Evolutionary conservation across 2,797 vertebrate genomes (phyloP).

Genomic region (Smutsia temminckii): DNA sequence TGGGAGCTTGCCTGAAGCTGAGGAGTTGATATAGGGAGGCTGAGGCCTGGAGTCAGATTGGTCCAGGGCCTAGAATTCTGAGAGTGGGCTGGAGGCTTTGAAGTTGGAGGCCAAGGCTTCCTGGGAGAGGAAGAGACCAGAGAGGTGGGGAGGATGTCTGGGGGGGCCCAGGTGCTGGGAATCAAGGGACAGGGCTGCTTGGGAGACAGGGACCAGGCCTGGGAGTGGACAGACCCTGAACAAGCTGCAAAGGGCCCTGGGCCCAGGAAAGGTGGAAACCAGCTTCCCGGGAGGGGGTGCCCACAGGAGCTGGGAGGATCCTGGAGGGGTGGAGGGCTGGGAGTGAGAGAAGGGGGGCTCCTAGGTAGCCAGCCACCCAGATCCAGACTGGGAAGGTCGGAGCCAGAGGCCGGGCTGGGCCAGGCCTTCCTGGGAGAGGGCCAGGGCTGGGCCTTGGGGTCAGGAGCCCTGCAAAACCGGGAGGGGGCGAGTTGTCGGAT

Average conservation of each 20-base stretch:
- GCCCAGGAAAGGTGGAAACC: slow-evolving; percentile 58
- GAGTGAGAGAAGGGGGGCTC: not conserved
- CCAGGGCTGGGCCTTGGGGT: slow-evolving; percentile 54
- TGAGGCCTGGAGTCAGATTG: slow-evolving; percentile 37
- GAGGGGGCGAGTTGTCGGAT: not conserved
- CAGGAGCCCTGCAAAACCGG: slow-evolving; percentile 26
- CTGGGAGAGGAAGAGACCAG: slow-evolving; percentile 46
- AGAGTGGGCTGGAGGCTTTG: slow-evolving; percentile 11
- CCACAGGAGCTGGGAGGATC: not conserved
- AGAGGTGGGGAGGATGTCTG: not conserved
- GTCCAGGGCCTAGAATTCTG: slow-evolving; percentile 42
- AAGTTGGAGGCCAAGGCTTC: slow-evolving; percentile 41
- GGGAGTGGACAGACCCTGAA: slow-evolving; percentile 64
- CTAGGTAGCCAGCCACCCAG: not conserved
- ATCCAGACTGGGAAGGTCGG: not conserved
- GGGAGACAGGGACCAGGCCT: slow-evolving; percentile 43
- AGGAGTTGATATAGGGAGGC: not conserved
- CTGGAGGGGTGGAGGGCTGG: not conserved
- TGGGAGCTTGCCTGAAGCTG: slow-evolving; percentile 27
- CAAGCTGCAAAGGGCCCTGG: slow-evolving; percentile 29
- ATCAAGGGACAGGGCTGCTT: not conserved
- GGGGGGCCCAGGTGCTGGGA: not conserved
- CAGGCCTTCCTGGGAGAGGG: slow-evolving; percentile 23
- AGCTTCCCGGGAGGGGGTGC: slow-evolving; percentile 33
- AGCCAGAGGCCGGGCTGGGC: not conserved